These are phyloP conservation scores for Morelia viridis DNA, from an alignment of 2,797 vertebrate species.

Conservation along the genomic window DNA sequence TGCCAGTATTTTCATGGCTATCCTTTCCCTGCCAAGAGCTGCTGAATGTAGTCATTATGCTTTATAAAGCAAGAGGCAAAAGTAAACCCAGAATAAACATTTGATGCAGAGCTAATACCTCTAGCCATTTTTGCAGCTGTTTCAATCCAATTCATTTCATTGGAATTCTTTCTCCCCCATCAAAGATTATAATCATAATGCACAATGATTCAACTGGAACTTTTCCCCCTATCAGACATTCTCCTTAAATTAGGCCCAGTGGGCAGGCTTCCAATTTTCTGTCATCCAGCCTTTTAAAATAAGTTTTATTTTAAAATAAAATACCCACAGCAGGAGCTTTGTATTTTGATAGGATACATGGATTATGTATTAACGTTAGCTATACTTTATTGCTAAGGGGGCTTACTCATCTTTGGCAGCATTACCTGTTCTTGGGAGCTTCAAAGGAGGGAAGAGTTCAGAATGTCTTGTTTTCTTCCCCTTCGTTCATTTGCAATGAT, in stretches of 20 bases:
- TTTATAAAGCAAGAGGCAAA: not conserved
- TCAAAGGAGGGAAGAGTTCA: not conserved
- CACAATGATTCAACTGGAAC: slow-evolving; percentile 4
- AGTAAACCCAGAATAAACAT: not conserved
- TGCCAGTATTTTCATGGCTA: slow-evolving; percentile 3
- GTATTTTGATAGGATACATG: not conserved
- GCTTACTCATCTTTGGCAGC: not conserved
- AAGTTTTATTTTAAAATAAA: not conserved
- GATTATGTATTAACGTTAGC: not conserved
- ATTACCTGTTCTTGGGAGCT: not conserved
- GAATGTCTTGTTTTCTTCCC: not conserved
- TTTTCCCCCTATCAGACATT: slow-evolving; percentile 18
- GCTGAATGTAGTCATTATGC: not conserved
- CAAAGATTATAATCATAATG: not conserved
- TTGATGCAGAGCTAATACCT: not conserved
- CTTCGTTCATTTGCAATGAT: not conserved
- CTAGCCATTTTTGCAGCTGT: slow-evolving; percentile 41
- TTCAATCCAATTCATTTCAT: slow-evolving; percentile 34
- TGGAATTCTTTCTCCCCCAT: slow-evolving; percentile 2
- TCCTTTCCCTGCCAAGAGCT: not conserved
- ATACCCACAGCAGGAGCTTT: not conserved
- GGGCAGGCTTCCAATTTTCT: not conserved
- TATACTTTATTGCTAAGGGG: not conserved
- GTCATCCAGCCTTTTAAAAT: not conserved
- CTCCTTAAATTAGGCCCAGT: slow-evolving; percentile 14